A percentile compares a stretch with the other conserved stretches of the same genome.
Evolutionary conservation across 2,113 vertebrate species (phyloP).

Genomic region (Plectropomus leopardus): DNA sequence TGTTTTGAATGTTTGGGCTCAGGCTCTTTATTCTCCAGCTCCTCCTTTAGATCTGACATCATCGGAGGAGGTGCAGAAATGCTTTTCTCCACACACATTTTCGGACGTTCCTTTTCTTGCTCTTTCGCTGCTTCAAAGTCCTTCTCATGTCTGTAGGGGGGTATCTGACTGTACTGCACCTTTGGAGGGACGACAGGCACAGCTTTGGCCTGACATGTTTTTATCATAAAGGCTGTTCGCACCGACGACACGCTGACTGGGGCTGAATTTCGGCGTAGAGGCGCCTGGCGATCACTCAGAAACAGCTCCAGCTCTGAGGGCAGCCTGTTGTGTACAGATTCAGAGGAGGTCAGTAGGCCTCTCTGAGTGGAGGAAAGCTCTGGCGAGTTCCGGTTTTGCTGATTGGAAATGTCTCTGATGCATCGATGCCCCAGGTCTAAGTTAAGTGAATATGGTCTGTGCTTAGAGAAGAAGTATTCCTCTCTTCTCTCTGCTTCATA

Average conservation of each 20-base stretch:
- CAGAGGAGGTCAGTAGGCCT: slow-evolving; percentile 55
- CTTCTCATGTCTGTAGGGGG: slow-evolving; percentile 88
- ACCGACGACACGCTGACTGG: slow-evolving; percentile 95
- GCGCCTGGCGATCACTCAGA: slow-evolving; percentile 80
- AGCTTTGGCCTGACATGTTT: slow-evolving; percentile 95
- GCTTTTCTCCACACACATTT: slow-evolving; percentile 69
- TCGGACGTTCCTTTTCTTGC: slow-evolving; percentile 56
- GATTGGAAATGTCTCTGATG: slow-evolving; percentile 84
- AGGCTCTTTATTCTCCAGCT: slow-evolving; percentile 86
- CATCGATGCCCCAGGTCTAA: slow-evolving; percentile 81
- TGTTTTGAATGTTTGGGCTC: slow-evolving; percentile 73
- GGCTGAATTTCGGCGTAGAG: slow-evolving; percentile 92
- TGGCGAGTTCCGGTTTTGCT: slow-evolving; percentile 69
- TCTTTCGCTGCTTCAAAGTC: slow-evolving; percentile 77
- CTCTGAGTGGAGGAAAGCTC: slow-evolving; percentile 63
- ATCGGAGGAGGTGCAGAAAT: slow-evolving; percentile 70
- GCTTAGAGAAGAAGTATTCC: slow-evolving; percentile 68
- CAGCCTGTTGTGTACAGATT: slow-evolving; percentile 56
- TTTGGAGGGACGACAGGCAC: slow-evolving; percentile 96
- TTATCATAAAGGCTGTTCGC: slow-evolving; percentile 96
- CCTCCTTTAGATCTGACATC: slow-evolving; percentile 87
- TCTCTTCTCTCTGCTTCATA: slow-evolving; percentile 78
- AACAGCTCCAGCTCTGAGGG: slow-evolving; percentile 83
- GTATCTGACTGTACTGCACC: slow-evolving; percentile 96
- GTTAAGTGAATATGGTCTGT: slow-evolving; percentile 85